These are phyloP conservation scores for Calyptommatus sinebrachiatus DNA, from an alignment of 2,113 vertebrate genomes.

Conservation along the genomic window DNA sequence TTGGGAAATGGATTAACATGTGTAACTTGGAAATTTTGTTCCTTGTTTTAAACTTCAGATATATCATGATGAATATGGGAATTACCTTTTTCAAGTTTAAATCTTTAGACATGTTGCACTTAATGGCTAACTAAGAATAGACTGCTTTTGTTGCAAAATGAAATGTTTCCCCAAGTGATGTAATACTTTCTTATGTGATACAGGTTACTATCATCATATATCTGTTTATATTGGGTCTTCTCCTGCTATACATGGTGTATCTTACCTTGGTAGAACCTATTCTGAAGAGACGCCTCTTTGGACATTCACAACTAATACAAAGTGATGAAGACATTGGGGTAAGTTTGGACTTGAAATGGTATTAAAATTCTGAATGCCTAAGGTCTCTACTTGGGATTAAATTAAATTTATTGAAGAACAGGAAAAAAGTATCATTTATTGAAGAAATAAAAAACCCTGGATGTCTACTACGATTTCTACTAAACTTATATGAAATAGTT, in stretches of 20 bases:
- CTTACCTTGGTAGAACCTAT: slow-evolving; percentile 94
- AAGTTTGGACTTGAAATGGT: slow-evolving; percentile 55
- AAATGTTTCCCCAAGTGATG: not conserved
- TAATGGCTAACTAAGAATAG: not conserved
- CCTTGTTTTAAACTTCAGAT: not conserved
- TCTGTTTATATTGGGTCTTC: slow-evolving; percentile 92
- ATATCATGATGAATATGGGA: not conserved
- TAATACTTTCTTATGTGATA: slow-evolving; percentile 39
- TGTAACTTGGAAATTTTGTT: not conserved
- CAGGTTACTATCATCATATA: slow-evolving; percentile 97
- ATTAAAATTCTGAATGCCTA: not conserved
- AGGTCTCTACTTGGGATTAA: not conserved
- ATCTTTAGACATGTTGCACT: not conserved
- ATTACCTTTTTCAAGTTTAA: not conserved
- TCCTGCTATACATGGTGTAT: slow-evolving; percentile 97
- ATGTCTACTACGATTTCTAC: not conserved
- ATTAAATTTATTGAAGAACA: not conserved
- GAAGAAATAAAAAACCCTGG: no score
- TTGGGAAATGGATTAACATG: not conserved
- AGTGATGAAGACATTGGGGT: slow-evolving; percentile 95
- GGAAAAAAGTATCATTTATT: not conserved
- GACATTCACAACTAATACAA: slow-evolving; percentile 94
- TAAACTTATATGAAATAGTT: not conserved
- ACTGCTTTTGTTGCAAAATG: not conserved
- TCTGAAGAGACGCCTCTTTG: slow-evolving; percentile 92